Evolutionary conservation across 2,888 invertebrate species (phyloP).

Genomic region (Deilephila elpenor): DNA sequence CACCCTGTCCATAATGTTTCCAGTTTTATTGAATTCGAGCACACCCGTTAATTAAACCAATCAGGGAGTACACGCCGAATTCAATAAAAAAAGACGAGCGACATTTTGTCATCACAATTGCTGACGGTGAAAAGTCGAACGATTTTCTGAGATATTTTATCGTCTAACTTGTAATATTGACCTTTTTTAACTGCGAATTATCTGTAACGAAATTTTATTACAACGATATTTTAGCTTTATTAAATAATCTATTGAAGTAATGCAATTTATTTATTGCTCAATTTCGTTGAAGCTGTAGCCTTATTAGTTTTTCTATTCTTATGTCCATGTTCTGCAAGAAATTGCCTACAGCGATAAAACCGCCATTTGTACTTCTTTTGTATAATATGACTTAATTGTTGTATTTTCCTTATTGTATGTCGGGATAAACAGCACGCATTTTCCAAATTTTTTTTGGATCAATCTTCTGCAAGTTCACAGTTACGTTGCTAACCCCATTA

Average conservation of each 20-base stretch:
- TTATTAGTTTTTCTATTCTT: too few species aligned
- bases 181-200: background rate
- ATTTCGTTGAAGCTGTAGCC: too few species aligned
- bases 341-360: too few species aligned
- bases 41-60: constrained; percentile 15
- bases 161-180: background rate
- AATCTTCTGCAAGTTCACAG: too few species aligned
- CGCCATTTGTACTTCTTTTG: too few species aligned
- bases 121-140: background rate
- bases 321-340: too few species aligned
- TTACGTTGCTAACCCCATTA: too few species aligned
- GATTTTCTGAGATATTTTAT: constrained; percentile 12
- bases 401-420: too few species aligned
- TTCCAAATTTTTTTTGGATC: too few species aligned
- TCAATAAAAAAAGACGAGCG: background rate
- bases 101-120: background rate
- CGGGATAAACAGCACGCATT: too few species aligned
- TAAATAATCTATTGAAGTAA: background rate
- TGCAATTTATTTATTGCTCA: too few species aligned
- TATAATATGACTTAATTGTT: too few species aligned
- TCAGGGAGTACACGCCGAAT: background rate
- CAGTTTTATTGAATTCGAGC: background rate
- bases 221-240: background rate
- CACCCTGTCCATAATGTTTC: constrained; percentile 3
- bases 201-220: background rate